phyloP scores from a whole-genome alignment of 2,888 invertebrate species.

The Caenorhabditis sp. region DNA sequence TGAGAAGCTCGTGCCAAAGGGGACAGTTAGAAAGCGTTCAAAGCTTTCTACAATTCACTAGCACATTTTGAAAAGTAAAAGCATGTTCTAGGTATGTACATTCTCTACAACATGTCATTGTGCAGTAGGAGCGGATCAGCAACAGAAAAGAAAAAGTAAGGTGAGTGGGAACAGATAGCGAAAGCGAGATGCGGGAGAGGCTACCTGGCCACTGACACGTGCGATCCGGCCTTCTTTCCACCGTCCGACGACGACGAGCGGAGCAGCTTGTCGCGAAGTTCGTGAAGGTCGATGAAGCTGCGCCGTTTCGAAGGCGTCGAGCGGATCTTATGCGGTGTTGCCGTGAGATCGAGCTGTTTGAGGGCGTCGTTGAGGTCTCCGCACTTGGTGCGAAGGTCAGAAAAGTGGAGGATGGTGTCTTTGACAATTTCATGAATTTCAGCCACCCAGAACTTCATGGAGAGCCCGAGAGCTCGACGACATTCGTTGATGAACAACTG shows the following conservation, averaged over 20 bases:
- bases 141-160: neutral
- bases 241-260: slow-evolving; percentile 70
- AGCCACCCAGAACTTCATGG: slow-evolving; percentile 80
- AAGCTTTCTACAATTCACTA: no score
- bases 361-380: slow-evolving; percentile 79
- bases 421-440: slow-evolving; percentile 79
- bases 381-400: slow-evolving; percentile 78
- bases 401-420: slow-evolving; percentile 79
- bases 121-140: no score
- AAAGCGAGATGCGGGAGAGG: slow-evolving; percentile 59
- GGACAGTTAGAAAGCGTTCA: no score
- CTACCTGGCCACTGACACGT: slow-evolving; percentile 78
- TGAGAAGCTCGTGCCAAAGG: no score
- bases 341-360: slow-evolving; percentile 79
- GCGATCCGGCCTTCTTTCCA: slow-evolving; percentile 75
- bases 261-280: slow-evolving; percentile 76
- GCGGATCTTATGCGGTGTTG: slow-evolving; percentile 79
- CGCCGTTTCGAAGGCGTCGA: slow-evolving; percentile 78
- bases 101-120: no score
- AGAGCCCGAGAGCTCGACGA: slow-evolving; percentile 78
- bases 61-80: no score
- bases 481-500: slow-evolving; percentile 79
- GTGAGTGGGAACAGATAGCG: slow-evolving; percentile 18
- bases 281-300: slow-evolving; percentile 78
- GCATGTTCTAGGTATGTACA: no score